phyloP scores from a whole-genome alignment of 1,140 invertebrate species.

The Zaprionus camerounensis region DNA sequence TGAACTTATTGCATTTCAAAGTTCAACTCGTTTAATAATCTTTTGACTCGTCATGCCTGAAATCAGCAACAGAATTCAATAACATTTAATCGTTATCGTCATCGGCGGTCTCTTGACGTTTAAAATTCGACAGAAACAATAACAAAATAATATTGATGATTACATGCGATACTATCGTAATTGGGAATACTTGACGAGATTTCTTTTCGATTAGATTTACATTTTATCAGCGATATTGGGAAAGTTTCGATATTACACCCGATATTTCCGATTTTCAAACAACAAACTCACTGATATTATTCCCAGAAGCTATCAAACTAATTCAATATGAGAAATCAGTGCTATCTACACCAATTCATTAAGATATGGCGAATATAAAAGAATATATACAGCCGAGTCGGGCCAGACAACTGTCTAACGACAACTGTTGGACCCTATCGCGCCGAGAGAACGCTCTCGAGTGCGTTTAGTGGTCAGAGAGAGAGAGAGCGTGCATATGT shows the following conservation, averaged over 20 bases:
- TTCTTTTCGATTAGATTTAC: too few relatives aligned
- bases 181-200: too few relatives aligned
- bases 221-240: too few relatives aligned
- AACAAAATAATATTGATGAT: not conserved
- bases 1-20: too few relatives aligned
- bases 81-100: not conserved
- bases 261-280: not conserved
- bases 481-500: conserved; percentile 16
- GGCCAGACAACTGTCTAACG: conserved; percentile 2
- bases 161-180: too few relatives aligned
- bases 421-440: not conserved
- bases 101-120: not conserved
- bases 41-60: not conserved
- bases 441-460: not conserved
- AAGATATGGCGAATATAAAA: not conserved
- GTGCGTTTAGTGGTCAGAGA: conserved; percentile 16
- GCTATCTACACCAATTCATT: conserved; percentile 1
- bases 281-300: not conserved
- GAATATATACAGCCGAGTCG: not conserved
- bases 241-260: not conserved
- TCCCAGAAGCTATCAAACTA: not conserved
- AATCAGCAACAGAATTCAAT: not conserved
- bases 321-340: not conserved
- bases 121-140: not conserved
- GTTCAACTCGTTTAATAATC: too few relatives aligned